Conservation (phyloP, 2,888 invertebrate species). For the Pyrocoelia pectoralis region DNA sequence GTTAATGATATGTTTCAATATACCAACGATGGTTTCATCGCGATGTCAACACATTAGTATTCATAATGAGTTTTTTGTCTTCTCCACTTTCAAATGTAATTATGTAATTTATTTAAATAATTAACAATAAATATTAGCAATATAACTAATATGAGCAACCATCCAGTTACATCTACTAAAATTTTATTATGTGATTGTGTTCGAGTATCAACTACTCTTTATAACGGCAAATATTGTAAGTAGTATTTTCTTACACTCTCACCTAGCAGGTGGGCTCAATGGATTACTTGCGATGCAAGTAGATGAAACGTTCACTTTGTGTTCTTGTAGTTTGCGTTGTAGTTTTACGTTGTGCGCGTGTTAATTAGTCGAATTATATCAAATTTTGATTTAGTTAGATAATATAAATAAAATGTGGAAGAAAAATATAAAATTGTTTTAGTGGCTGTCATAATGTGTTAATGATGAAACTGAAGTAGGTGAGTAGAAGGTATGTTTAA, state of each 20-base stretch:
- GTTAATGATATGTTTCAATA: too few species aligned
- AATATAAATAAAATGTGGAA: too few species aligned
- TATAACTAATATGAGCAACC: too few species aligned
- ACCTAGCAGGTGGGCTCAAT: conserved; percentile 9
- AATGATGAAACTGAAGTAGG: neutral
- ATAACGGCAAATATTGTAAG: conserved; percentile 4
- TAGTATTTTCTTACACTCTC: conserved; percentile 12
- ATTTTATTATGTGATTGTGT: too few species aligned
- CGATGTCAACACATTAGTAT: too few species aligned
- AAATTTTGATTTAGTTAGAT: too few species aligned
- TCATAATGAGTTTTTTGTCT: too few species aligned
- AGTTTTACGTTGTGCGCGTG: neutral
- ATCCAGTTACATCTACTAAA: too few species aligned
- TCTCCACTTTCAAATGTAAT: too few species aligned
- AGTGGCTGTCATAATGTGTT: neutral
- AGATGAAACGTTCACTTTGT: conserved; percentile 7
- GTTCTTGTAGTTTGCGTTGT: conserved; percentile 2
- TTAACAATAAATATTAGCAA: too few species aligned
- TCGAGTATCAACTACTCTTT: neutral
- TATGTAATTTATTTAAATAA: too few species aligned
- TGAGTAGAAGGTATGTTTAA: neutral
- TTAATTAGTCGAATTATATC: neutral
- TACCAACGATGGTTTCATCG: too few species aligned
- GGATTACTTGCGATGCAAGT: neutral
- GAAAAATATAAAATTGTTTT: neutral